phyloP scores from a whole-genome alignment of 2,888 invertebrate species.

The Hydroisotoma schaefferi region DNA sequence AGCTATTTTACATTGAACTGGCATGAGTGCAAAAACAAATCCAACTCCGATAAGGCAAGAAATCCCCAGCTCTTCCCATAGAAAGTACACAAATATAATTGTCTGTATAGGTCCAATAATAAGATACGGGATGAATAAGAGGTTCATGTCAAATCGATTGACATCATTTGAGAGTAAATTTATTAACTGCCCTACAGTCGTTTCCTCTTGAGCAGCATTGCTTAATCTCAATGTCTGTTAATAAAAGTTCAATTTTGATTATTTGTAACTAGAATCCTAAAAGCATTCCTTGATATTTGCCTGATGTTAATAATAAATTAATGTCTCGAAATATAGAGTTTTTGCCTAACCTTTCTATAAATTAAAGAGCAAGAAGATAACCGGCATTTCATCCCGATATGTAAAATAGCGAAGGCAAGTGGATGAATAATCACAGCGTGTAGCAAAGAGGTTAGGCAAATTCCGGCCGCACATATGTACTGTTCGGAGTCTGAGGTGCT shows the following conservation, averaged over 20 bases:
- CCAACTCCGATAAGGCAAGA: slow-evolving; percentile 72
- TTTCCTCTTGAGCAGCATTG: slow-evolving; percentile 76
- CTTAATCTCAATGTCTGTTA: slow-evolving; percentile 68
- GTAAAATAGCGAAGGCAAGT: slow-evolving; percentile 76
- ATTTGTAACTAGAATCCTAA: not conserved
- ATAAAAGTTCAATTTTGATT: slow-evolving; percentile 12
- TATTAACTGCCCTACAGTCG: slow-evolving; percentile 87
- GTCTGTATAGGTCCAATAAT: slow-evolving; percentile 87
- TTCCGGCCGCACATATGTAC: slow-evolving; percentile 37
- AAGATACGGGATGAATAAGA: slow-evolving; percentile 80
- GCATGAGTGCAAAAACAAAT: slow-evolving; percentile 75
- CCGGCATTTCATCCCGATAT: slow-evolving; percentile 78
- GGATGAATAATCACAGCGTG: slow-evolving; percentile 79
- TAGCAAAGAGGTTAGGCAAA: slow-evolving; percentile 56
- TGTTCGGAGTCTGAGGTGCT: slow-evolving; percentile 53
- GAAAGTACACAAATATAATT: slow-evolving; percentile 71
- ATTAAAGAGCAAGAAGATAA: slow-evolving; percentile 77
- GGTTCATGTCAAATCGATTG: slow-evolving; percentile 85
- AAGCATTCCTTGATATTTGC: not conserved
- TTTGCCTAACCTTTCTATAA: slow-evolving; percentile 77
- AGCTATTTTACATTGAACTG: slow-evolving; percentile 68
- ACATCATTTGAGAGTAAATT: slow-evolving; percentile 94
- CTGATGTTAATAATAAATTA: not conserved
- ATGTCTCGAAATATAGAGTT: not conserved
- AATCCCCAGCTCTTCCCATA: slow-evolving; percentile 71